Evolutionary conservation across 2,888 invertebrate species (phyloP).

Genomic region (Ormyrus nitidulus): DNA sequence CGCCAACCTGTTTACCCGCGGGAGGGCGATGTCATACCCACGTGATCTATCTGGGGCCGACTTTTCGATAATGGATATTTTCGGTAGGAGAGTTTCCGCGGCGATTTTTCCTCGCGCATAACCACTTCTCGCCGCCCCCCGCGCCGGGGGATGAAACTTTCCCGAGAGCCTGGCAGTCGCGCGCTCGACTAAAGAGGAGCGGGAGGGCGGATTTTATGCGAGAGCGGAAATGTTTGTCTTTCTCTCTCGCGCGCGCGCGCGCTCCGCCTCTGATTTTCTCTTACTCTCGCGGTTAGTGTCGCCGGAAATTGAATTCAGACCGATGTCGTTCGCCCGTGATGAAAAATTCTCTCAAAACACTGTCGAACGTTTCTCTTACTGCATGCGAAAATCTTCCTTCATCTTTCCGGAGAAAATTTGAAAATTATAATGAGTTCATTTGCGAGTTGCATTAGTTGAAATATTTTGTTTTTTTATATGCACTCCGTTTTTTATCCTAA

Average conservation of each 20-base stretch:
- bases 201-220: background rate
- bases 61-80: conserved; percentile 59
- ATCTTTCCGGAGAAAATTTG: no score
- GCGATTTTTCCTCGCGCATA: conserved; percentile 16
- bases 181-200: background rate
- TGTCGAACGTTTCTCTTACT: no score
- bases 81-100: conserved; percentile 52
- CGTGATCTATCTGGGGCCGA: conserved; percentile 53
- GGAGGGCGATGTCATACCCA: conserved; percentile 36
- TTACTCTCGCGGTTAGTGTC: conserved; percentile 16
- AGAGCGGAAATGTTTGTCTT: conserved; percentile 34
- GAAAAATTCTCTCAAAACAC: conserved; percentile 44
- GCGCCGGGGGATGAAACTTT: conserved; percentile 39
- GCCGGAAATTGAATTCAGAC: conserved; percentile 34
- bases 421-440: no score
- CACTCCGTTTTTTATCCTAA: no score
- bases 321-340: conserved; percentile 17
- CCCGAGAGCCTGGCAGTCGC: background rate
- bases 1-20: conserved; percentile 52
- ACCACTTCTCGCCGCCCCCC: no score
- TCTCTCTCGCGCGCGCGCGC: conserved; percentile 13
- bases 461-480: no score
- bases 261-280: no score
- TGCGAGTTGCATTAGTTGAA: no score
- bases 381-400: no score